A percentile compares a stretch with the other conserved stretches of the same genome.
Evolutionary conservation across 2,888 invertebrate species (phyloP).

Genomic region (Eremobia ochroleuca): DNA sequence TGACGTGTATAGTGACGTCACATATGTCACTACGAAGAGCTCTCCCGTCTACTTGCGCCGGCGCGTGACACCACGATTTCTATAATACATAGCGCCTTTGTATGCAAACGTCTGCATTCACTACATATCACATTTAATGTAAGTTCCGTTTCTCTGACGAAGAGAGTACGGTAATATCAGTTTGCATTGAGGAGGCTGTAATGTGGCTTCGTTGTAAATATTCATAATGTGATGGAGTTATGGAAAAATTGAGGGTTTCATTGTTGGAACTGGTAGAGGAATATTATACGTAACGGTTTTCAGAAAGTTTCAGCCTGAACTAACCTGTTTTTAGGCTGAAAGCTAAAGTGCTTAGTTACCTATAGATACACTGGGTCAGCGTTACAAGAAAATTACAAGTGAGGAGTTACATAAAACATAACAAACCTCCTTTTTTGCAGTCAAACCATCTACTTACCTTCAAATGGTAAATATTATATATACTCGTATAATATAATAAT

Average conservation of each 20-base stretch:
- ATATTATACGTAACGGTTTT: neutral
- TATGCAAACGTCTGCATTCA: constrained; percentile 57
- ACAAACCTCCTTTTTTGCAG: neutral
- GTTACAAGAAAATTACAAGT: neutral
- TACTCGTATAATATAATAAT: no score
- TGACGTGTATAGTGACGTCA: constrained; percentile 41
- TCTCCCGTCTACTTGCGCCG: constrained; percentile 37
- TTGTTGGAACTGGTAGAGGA: neutral
- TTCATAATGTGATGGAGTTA: constrained; percentile 6
- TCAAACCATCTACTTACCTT: neutral
- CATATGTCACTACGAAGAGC: constrained; percentile 49
- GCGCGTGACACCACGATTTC: constrained; percentile 66
- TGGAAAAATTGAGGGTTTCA: neutral
- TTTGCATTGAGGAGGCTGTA: constrained; percentile 20
- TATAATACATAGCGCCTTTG: constrained; percentile 65
- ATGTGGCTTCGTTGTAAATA: constrained; percentile 9
- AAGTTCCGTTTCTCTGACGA: constrained; percentile 37
- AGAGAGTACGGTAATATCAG: constrained; percentile 30
- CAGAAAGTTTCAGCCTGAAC: neutral
- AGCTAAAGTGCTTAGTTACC: neutral
- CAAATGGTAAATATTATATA: neutral
- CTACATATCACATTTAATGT: constrained; percentile 56
- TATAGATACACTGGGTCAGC: neutral
- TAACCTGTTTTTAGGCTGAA: neutral
- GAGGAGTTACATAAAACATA: neutral